These are phyloP conservation scores for Zosterops pallidus DNA, from an alignment of 2,113 vertebrate species.

Conservation along the genomic window DNA sequence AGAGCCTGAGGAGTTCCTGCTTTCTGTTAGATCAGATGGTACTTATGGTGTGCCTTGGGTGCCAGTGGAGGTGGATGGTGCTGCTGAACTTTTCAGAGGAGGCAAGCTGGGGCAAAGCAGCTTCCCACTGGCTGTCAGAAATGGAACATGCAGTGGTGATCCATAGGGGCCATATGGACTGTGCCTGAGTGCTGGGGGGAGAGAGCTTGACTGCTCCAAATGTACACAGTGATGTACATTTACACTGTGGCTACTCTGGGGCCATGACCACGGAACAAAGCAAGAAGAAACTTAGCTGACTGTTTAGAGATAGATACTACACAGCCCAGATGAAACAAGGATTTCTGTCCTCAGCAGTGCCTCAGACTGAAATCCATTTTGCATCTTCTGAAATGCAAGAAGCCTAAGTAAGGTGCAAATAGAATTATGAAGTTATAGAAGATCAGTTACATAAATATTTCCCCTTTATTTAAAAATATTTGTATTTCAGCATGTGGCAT, in stretches of 20 bases:
- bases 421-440: background rate
- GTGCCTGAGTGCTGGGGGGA: background rate
- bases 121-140: background rate
- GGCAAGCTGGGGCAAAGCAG: background rate
- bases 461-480: background rate
- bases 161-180: accelerated
- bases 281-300: background rate
- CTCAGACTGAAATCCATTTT: background rate
- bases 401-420: background rate
- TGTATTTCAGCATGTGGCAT: background rate
- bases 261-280: background rate
- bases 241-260: background rate
- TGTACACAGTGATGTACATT: accelerated
- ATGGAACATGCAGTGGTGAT: too few species aligned
- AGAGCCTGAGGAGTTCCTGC: background rate
- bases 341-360: background rate
- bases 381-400: background rate
- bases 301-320: background rate
- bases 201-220: background rate
- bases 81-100: background rate
- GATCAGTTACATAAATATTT: background rate
- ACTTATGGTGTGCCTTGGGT: too few species aligned
- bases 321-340: background rate
- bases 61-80: background rate
- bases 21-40: background rate